Percentiles rank a stretch among this genome's conserved stretches.
Evolutionary conservation across 2,113 vertebrate genomes (phyloP).

Genomic region (Pterophyllum scalare): DNA sequence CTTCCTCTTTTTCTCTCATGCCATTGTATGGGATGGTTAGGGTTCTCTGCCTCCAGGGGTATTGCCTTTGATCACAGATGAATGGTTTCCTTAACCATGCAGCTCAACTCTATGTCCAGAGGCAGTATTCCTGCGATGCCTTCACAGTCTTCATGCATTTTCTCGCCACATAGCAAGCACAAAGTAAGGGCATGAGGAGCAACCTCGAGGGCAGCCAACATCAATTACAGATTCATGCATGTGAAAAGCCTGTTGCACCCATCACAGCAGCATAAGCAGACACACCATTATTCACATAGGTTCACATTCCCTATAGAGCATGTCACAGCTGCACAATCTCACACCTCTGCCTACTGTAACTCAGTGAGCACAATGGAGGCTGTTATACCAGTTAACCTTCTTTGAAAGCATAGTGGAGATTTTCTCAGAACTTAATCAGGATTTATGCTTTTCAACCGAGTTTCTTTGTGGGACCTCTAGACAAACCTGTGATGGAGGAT

Average conservation of each 20-base stretch:
- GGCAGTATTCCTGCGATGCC: slow-evolving; percentile 65
- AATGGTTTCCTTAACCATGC: neutral
- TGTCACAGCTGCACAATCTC: slow-evolving; percentile 68
- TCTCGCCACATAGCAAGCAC: slow-evolving; percentile 65
- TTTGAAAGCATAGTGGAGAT: slow-evolving; percentile 77
- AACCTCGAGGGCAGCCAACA: slow-evolving; percentile 64
- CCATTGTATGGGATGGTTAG: slow-evolving; percentile 79
- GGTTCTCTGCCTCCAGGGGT: slow-evolving; percentile 64
- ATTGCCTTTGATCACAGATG: slow-evolving; percentile 58
- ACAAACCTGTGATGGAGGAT: slow-evolving; percentile 25
- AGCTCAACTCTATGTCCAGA: slow-evolving; percentile 27
- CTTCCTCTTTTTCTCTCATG: slow-evolving; percentile 76
- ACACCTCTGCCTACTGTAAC: slow-evolving; percentile 30
- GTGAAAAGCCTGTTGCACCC: slow-evolving; percentile 34
- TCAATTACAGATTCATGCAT: slow-evolving; percentile 60
- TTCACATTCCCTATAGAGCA: slow-evolving; percentile 68
- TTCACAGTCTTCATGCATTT: slow-evolving; percentile 66
- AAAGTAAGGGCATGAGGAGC: slow-evolving; percentile 79
- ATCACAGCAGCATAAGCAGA: slow-evolving; percentile 23
- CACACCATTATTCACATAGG: slow-evolving; percentile 42
- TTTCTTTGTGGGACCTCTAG: slow-evolving; percentile 9
- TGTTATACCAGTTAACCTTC: slow-evolving; percentile 23
- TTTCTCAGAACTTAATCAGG: slow-evolving; percentile 42
- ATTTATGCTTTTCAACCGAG: neutral
- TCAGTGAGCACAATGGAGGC: slow-evolving; percentile 12